phyloP scores from a whole-genome alignment of 2,888 invertebrate genomes.

The Glaucopsyche alexis region DNA sequence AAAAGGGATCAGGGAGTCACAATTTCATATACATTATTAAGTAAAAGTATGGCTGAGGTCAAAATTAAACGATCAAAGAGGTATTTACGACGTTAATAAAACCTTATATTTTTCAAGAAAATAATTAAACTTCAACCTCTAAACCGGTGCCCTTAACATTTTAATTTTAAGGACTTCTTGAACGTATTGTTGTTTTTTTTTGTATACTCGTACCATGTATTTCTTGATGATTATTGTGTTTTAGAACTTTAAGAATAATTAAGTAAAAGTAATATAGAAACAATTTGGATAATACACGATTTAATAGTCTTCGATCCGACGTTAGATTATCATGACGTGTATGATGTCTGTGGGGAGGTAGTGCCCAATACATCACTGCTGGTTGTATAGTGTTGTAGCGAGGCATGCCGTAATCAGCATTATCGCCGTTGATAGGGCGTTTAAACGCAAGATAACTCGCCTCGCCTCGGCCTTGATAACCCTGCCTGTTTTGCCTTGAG shows the following conservation, averaged over 20 bases:
- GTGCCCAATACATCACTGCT: background rate
- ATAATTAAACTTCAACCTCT: background rate
- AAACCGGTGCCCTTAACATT: background rate
- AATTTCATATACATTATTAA: conserved; percentile 15
- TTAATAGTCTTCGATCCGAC: background rate
- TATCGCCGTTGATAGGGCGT: conserved; percentile 19
- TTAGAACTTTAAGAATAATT: too few relatives aligned
- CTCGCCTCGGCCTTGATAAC: conserved; percentile 22
- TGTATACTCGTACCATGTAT: background rate
- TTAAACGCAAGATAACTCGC: conserved; percentile 14
- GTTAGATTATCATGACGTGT: background rate
- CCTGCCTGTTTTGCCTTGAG: conserved; percentile 19
- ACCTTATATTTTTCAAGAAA: conserved; percentile 9
- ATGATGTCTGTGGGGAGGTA: background rate
- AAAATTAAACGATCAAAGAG: conserved; percentile 21
- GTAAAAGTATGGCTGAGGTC: conserved; percentile 13
- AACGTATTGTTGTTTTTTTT: background rate
- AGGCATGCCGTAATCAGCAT: conserved; percentile 10
- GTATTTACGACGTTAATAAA: conserved; percentile 6
- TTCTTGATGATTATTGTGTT: too few relatives aligned
- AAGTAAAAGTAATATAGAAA: too few relatives aligned
- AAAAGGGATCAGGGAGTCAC: conserved; percentile 6
- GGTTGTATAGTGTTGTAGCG: background rate
- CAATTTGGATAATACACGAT: too few relatives aligned
- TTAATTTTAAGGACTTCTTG: background rate